Percentiles rank a stretch among this genome's conserved stretches.
phyloP scores from a whole-genome alignment of 2,113 vertebrate genomes.

The Entomyzon cyanotis region DNA sequence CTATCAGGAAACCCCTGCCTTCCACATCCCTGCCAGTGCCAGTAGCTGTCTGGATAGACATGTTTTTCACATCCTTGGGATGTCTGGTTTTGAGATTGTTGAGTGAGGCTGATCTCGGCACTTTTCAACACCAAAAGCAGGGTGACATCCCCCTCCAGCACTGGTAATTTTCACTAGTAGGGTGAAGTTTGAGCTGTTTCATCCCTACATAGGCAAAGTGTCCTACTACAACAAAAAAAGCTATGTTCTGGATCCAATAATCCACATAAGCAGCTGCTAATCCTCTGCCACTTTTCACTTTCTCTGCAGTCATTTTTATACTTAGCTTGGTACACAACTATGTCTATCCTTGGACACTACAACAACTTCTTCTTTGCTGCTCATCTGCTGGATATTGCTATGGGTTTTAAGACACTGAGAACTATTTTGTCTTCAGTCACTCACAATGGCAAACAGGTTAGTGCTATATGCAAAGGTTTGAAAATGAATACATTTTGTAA shows the following conservation, averaged over 20 bases:
- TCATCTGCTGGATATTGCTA: constrained; percentile 95
- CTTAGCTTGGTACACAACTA: constrained; percentile 96
- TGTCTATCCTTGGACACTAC: constrained; percentile 98
- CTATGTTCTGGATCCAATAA: background rate
- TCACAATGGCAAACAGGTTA: constrained; percentile 98
- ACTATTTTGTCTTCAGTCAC: constrained; percentile 98
- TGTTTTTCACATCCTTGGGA: background rate
- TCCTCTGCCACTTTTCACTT: background rate
- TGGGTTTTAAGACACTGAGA: constrained; percentile 97
- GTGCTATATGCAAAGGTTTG: background rate
- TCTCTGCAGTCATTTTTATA: constrained; percentile 90
- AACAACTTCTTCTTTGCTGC: constrained; percentile 99
- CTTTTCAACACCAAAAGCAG: background rate
- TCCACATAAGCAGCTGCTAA: background rate
- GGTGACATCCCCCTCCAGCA: rapidly evolving
- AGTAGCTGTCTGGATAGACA: background rate
- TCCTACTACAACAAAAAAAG: background rate
- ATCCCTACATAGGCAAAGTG: background rate
- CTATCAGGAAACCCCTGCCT: background rate
- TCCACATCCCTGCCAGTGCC: background rate
- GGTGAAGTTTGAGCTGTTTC: background rate
- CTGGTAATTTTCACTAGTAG: background rate
- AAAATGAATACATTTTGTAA: background rate
- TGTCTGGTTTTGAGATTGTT: background rate
- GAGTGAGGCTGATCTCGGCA: background rate